phyloP scores from a whole-genome alignment of 2,888 invertebrate species.

The Dasysyrphus albostriatus region DNA sequence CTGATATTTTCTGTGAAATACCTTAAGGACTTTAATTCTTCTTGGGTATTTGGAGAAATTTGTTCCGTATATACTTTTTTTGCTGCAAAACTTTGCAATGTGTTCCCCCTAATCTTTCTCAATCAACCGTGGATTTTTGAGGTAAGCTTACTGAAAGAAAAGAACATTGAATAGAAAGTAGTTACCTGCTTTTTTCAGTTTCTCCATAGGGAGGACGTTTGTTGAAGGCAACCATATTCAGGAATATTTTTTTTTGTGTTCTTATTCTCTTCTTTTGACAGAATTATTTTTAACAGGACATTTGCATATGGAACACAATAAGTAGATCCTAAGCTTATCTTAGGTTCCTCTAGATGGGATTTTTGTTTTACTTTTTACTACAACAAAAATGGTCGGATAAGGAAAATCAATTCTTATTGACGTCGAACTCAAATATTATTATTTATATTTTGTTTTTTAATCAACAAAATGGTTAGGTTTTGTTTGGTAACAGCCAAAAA shows the following conservation, averaged over 20 bases:
- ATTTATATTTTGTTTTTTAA: background rate
- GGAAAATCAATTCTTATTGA: background rate
- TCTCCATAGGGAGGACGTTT: background rate
- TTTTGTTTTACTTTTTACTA: background rate
- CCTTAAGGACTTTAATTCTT: background rate
- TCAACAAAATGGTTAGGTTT: no score
- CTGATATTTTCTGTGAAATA: constrained; percentile 10
- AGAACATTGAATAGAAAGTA: constrained; percentile 2
- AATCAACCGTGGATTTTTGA: constrained; percentile 1
- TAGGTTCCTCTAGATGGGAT: background rate
- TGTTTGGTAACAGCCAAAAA: background rate
- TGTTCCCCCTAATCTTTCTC: constrained; percentile 10
- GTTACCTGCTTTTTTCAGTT: background rate
- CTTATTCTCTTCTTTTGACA: background rate
- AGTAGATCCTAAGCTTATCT: background rate
- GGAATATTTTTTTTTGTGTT: background rate
- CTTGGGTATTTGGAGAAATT: background rate
- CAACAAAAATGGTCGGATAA: no score
- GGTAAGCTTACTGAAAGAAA: constrained; percentile 4
- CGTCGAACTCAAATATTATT: background rate
- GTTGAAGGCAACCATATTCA: background rate
- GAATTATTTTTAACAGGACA: background rate
- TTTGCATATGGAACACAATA: constrained; percentile 21
- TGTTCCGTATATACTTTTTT: background rate
- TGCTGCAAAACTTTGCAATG: background rate